Base-by-base conservation (phyloP, 2,888 invertebrate species). In the Tricholauxania praeusta region DNA sequence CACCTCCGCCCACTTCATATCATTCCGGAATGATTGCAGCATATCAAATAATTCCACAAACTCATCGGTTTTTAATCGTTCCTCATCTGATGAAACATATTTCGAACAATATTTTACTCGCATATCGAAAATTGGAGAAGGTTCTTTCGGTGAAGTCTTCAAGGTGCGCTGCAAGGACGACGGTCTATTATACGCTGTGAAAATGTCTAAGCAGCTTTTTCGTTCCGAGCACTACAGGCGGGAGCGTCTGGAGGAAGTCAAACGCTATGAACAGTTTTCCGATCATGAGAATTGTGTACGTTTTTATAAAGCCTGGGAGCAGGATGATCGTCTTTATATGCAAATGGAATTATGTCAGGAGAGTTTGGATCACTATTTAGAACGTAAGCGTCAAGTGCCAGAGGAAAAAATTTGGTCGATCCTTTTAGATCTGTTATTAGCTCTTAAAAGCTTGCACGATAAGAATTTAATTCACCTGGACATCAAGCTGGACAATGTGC, bases 401-500 rank as follows among this genome's bases (percentile, higher is more conserved):
- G 93, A 93, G 82, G 83, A 84, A 8, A 87, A 90, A 62, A 88
- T 93, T 15, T 93, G 93, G 92, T 89, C 91, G 74, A 91, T 92
- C 75, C 84, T 93, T 32, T 87, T 91, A 60, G 93, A 94, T 84
- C 86, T 93, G 69, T 79, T 89, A 14, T 80, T 87, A 76, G 93
- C 91, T 19, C 83, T 94, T 3, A 89, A 92, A 79, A 91, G 92
- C 81, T 86, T 94, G 28, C 94, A 94, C 82, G 89, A 90, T 74
- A 89, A 90, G 67, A 89, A 91, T 82, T 87, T 93, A 51, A 89
- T 94, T 51, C 94, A 94, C 83, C 88, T 94, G 85, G 94, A 94
- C 86, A 92, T 94, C 52, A 94, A 94, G 84, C 91, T 93, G 60
- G 93, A 92, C 68, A 94, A 94, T 84, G 92, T 94, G 66, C 90